Evolutionary conservation across 2,888 invertebrate species (phyloP), one percentile per base, ranked within the genome.

Genomic region (Tuta absoluta): DNA sequence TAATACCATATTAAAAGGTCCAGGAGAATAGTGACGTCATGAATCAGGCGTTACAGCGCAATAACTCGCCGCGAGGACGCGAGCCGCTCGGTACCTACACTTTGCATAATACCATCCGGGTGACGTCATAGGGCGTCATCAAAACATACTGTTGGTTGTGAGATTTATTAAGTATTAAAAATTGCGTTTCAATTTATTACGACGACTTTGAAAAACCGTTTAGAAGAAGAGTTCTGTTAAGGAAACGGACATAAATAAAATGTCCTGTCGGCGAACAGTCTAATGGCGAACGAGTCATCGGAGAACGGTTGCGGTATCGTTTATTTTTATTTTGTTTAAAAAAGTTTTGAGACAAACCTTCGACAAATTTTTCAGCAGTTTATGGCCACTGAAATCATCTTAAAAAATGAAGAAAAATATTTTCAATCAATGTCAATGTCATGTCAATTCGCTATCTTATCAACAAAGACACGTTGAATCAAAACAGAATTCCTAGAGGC

Each of bases 21-120:
- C 45, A 45, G 45, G 17, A 17, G n/a, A 45, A n/a, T 45, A 45
- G 45, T 45, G 45, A 45, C 45, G 45, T 45, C n/a, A 45, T 45
- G 17, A 45, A 45, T 45, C 10, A 17, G n/a, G 45, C 56, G 28
- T 56, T 56, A 56, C 56, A 28, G 28, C 4, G 28, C 56, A 56
- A 28, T 56, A 56, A 56, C 28, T 56, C 28, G 21, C n/a, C 8
- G 28, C 28, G 56, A n/a, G 24, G 24, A 28, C 56, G 56, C 24
- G 28, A 28, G 28, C 14, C 11, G 51, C 23, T 10, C 11, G 5
- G 14, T 56, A 28, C 28, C 28, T 28, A 24, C 56, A 56, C 56
- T 56, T 56, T 56, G 28, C 56, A 56, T 56, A 56, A 56, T 56
- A 4, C 28, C 19, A 24, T 56, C 45, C 45, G 56, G 0, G 56